These are phyloP conservation scores for Brachypalpus laphriformis DNA, from an alignment of 2,888 invertebrate species.

Conservation along the genomic window DNA sequence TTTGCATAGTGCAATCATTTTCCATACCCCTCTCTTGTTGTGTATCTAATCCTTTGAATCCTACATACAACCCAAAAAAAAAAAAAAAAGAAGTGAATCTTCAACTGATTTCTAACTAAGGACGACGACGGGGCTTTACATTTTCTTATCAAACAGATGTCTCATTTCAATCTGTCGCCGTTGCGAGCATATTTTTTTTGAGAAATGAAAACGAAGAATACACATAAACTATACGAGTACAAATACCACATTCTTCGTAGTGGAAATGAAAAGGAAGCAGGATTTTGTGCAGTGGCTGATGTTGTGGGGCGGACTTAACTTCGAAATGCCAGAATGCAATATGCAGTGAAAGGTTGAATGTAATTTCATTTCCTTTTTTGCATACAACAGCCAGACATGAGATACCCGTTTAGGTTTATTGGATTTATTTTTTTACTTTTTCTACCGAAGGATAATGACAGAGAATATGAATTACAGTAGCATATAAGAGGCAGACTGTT, in stretches of 20 bases:
- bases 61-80: no score
- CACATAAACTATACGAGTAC: neutral
- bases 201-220: slow-evolving; percentile 43
- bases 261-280: slow-evolving; percentile 44
- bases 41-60: slow-evolving; percentile 2
- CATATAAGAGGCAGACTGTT: neutral
- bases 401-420: neutral
- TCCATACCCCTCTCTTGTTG: neutral
- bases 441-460: neutral
- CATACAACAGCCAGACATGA: slow-evolving; percentile 3
- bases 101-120: slow-evolving; percentile 9
- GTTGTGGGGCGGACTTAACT: slow-evolving; percentile 15
- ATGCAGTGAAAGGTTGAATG: slow-evolving; percentile 51
- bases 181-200: slow-evolving; percentile 26
- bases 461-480: neutral
- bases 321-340: slow-evolving; percentile 40
- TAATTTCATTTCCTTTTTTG: slow-evolving; percentile 51
- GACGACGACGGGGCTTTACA: neutral
- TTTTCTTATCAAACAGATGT: slow-evolving; percentile 57
- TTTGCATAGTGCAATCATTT: slow-evolving; percentile 61
- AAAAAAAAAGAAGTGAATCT: neutral
- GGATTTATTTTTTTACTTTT: neutral
- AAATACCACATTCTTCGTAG: slow-evolving; percentile 37
- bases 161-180: slow-evolving; percentile 32
- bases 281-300: slow-evolving; percentile 2